Evolutionary conservation across 2,888 invertebrate species (phyloP).

Genomic region (Drosophila recens): DNA sequence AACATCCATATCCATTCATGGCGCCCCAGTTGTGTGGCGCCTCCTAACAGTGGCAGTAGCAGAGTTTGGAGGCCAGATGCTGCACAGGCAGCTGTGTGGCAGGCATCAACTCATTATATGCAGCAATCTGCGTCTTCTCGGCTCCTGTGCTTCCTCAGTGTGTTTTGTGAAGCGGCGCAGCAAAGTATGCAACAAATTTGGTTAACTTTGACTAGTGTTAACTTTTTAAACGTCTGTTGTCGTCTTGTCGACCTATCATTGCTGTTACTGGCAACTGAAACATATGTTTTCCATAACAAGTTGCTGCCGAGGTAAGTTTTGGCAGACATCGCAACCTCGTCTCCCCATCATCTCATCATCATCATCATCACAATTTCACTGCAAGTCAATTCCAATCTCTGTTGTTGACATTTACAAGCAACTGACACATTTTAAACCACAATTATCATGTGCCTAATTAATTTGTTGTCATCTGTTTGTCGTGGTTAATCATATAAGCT

Average conservation of each 20-base stretch:
- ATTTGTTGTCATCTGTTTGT: slow-evolving; percentile 56
- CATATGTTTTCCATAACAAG: slow-evolving; percentile 49
- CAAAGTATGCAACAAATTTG: slow-evolving; percentile 80
- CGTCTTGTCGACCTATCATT: slow-evolving; percentile 1
- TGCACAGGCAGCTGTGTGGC: slow-evolving; percentile 34
- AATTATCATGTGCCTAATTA: slow-evolving; percentile 56
- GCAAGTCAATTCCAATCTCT: slow-evolving; percentile 42
- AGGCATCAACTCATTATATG: slow-evolving; percentile 71
- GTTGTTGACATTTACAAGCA: slow-evolving; percentile 35
- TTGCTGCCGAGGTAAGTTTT: slow-evolving; percentile 48
- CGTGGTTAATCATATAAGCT: slow-evolving; percentile 42
- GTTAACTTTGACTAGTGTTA: slow-evolving; percentile 78
- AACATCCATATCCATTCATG: slow-evolving; percentile 47
- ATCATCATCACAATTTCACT: not conserved
- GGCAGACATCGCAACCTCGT: slow-evolving; percentile 10
- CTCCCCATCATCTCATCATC: too few relatives aligned
- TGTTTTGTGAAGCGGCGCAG: slow-evolving; percentile 75
- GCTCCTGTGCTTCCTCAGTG: slow-evolving; percentile 55
- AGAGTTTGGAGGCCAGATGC: not conserved
- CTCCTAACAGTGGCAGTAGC: slow-evolving; percentile 19
- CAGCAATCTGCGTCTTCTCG: slow-evolving; percentile 44
- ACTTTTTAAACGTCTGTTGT: slow-evolving; percentile 69
- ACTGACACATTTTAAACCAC: slow-evolving; percentile 46
- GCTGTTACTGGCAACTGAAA: slow-evolving; percentile 33
- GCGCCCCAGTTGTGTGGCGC: slow-evolving; percentile 64